phyloP scores from a whole-genome alignment of 2,797 vertebrate genomes.

The Catostomus latipinnis region DNA sequence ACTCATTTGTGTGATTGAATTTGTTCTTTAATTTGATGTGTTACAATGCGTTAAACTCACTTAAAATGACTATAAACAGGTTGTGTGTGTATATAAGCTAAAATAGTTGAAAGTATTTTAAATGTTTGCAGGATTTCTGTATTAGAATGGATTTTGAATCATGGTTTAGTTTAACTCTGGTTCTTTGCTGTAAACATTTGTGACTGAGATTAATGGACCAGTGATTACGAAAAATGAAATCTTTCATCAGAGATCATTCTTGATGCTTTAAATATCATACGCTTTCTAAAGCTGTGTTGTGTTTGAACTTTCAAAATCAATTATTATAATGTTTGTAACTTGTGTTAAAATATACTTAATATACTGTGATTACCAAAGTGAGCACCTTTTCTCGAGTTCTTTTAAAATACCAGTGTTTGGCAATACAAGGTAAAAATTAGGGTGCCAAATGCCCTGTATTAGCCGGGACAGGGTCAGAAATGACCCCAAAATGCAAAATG shows the following conservation, averaged over 20 bases:
- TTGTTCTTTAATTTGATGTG: not conserved
- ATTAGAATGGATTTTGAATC: constrained; percentile 6
- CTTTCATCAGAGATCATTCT: not conserved
- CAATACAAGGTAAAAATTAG: no score
- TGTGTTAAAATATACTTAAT: constrained; percentile 11
- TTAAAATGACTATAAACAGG: not conserved
- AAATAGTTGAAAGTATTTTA: not conserved
- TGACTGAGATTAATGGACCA: not conserved
- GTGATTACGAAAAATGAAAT: not conserved
- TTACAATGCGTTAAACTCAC: not conserved
- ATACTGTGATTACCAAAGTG: no score
- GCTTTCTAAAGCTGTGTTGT: not conserved
- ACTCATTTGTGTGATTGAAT: constrained; percentile 12
- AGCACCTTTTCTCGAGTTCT: no score
- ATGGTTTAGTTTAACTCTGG: not conserved
- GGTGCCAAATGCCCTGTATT: no score
- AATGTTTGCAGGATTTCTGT: no score
- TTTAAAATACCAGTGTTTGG: no score
- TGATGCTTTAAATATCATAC: not conserved
- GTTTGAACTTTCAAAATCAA: not conserved
- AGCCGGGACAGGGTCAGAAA: no score
- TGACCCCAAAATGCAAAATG: no score
- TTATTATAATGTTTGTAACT: not conserved
- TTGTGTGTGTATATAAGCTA: not conserved
- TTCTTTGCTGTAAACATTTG: not conserved